phyloP scores from a whole-genome alignment of 2,113 vertebrate species.

The Dendrocopos noguchii region DNA sequence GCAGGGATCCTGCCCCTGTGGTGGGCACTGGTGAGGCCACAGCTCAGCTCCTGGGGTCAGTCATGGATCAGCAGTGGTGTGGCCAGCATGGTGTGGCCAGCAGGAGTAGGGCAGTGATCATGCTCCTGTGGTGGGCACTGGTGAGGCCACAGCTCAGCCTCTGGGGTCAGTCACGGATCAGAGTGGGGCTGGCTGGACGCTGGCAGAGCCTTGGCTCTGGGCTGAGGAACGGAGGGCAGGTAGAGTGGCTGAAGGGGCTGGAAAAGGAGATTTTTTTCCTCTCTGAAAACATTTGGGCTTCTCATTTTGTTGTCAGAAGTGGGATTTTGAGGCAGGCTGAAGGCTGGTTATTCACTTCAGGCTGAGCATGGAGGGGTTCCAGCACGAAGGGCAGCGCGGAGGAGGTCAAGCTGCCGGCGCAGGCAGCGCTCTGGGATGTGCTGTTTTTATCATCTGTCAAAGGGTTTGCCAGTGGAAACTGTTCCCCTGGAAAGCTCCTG shows the following conservation, averaged over 20 bases:
- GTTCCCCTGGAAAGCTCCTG: background rate
- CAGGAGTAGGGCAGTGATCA: too few relatives aligned
- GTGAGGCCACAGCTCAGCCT: too few relatives aligned
- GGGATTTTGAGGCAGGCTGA: background rate
- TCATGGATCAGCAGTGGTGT: too few relatives aligned
- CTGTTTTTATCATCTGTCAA: background rate
- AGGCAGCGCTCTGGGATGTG: background rate
- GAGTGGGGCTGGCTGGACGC: rapidly evolving
- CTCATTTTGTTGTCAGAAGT: background rate
- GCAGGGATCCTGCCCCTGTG: too few relatives aligned
- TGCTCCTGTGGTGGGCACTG: too few relatives aligned
- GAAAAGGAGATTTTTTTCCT: background rate
- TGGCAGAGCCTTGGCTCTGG: background rate
- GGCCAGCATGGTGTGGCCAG: too few relatives aligned
- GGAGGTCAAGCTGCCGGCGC: background rate
- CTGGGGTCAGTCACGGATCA: too few relatives aligned
- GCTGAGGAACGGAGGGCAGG: background rate
- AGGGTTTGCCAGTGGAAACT: background rate
- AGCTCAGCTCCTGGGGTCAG: too few relatives aligned
- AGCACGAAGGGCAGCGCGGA: background rate
- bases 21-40: too few relatives aligned
- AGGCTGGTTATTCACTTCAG: background rate
- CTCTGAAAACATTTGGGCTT: background rate
- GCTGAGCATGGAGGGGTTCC: background rate
- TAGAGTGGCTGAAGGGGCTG: background rate